Evolutionary conservation across 2,888 invertebrate species (phyloP).

Genomic region (Drosophila meridiana): DNA sequence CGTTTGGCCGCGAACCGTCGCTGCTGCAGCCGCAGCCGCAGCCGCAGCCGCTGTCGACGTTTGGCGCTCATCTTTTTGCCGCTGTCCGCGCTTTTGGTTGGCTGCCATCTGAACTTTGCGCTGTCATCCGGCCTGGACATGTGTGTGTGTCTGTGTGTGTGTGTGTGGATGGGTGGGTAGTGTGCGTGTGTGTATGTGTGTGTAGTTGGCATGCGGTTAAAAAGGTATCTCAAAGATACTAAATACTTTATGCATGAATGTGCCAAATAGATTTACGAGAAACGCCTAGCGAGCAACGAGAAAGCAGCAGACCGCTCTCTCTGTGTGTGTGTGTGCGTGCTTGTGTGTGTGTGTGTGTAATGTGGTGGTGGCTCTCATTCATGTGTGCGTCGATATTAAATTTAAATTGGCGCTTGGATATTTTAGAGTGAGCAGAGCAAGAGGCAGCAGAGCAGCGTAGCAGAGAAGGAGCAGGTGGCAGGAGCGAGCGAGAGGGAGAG

Average conservation of each 20-base stretch:
- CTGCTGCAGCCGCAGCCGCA: slow-evolving; percentile 17
- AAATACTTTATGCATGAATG: slow-evolving; percentile 82
- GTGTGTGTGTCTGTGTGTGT: slow-evolving; percentile 22
- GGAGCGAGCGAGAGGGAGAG: not conserved
- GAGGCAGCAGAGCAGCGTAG: slow-evolving; percentile 5
- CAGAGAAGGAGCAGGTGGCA: not conserved
- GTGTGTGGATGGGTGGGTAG: not conserved
- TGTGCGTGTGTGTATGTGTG: slow-evolving; percentile 32
- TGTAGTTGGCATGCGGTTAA: slow-evolving; percentile 80
- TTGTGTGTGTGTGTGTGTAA: slow-evolving; percentile 30
- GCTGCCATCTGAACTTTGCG: slow-evolving; percentile 74
- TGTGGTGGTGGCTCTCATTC: slow-evolving; percentile 63
- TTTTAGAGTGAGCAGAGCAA: slow-evolving; percentile 57
- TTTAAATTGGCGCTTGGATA: slow-evolving; percentile 81
- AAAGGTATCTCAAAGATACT: slow-evolving; percentile 82
- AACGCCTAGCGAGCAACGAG: slow-evolving; percentile 54
- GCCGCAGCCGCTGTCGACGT: slow-evolving; percentile 32
- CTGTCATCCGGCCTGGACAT: slow-evolving; percentile 42
- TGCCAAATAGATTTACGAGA: slow-evolving; percentile 82
- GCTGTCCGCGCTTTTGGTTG: slow-evolving; percentile 77
- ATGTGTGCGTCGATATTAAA: slow-evolving; percentile 75
- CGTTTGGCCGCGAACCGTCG: slow-evolving; percentile 36
- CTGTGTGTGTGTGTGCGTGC: slow-evolving; percentile 12
- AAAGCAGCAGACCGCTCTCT: slow-evolving; percentile 27
- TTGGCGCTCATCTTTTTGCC: slow-evolving; percentile 53